phyloP scores from a whole-genome alignment of 2,113 vertebrate genomes.

The Columbina picui region DNA sequence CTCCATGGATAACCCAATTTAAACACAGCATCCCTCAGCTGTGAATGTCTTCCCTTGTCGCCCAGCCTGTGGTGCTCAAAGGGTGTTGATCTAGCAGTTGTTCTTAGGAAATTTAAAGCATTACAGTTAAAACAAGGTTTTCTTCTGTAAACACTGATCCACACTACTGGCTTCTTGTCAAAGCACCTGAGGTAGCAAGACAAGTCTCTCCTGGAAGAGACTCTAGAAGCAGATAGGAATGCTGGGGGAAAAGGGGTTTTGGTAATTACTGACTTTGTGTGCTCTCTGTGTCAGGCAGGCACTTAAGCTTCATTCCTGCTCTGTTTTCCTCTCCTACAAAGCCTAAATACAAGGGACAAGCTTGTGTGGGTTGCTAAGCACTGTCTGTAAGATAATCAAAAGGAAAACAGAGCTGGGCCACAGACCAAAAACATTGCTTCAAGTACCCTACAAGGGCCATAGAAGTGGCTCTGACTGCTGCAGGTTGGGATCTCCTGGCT shows the following conservation, averaged over 20 bases:
- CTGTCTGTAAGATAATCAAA: slow-evolving; percentile 45
- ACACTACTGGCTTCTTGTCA: background rate
- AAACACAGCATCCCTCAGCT: background rate
- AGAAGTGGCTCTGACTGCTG: background rate
- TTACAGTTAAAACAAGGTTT: background rate
- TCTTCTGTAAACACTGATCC: background rate
- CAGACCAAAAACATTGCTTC: background rate
- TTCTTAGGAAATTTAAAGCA: background rate
- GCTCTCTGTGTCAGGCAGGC: background rate
- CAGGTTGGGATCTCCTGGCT: slow-evolving; percentile 21
- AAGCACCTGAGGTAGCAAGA: background rate
- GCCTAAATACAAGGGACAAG: background rate
- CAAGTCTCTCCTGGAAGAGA: background rate
- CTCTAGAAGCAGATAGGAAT: background rate
- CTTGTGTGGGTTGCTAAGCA: slow-evolving; percentile 39
- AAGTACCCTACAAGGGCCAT: background rate
- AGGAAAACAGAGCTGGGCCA: slow-evolving; percentile 29
- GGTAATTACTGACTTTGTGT: background rate
- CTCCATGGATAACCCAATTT: background rate
- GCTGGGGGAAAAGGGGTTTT: background rate
- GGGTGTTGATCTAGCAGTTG: background rate
- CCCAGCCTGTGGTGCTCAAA: background rate
- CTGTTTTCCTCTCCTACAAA: background rate
- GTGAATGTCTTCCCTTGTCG: background rate
- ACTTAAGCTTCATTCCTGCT: background rate